Conservation (phyloP, 2,113 vertebrate species). For the Tetrao urogallus region DNA sequence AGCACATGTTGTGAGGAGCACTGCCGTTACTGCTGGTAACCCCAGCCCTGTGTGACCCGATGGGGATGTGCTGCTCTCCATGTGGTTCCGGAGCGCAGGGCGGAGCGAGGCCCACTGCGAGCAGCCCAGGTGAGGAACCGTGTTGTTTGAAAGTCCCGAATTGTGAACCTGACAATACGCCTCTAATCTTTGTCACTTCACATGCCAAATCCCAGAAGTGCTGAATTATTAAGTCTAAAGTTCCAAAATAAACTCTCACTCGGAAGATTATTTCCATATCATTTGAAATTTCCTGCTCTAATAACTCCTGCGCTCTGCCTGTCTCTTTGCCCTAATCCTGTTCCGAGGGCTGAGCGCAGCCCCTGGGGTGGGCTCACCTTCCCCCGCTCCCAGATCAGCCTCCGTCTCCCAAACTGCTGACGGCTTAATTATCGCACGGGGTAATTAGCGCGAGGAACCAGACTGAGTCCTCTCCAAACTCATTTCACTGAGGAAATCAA, state of each 20-base stretch:
- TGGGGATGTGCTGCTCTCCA: no score
- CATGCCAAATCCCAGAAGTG: slow-evolving; percentile 69
- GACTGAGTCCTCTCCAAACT: slow-evolving; percentile 64
- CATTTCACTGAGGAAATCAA: slow-evolving; percentile 72
- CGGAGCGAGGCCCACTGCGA: no score
- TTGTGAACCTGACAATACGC: slow-evolving; percentile 34
- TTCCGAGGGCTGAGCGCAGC: slow-evolving; percentile 42
- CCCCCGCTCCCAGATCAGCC: slow-evolving; percentile 33
- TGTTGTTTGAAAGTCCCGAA: neutral
- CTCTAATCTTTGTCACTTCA: slow-evolving; percentile 70
- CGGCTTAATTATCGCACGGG: slow-evolving; percentile 63
- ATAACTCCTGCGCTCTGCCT: slow-evolving; percentile 63
- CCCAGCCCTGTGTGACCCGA: neutral
- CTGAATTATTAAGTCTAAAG: slow-evolving; percentile 74
- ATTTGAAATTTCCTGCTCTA: slow-evolving; percentile 76
- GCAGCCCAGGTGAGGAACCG: slow-evolving; percentile 9
- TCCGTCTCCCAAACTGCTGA: slow-evolving; percentile 45
- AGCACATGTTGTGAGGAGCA: slow-evolving; percentile 33
- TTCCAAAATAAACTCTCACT: slow-evolving; percentile 73
- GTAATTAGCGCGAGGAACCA: slow-evolving; percentile 64
- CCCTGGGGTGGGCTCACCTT: slow-evolving; percentile 53
- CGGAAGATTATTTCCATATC: slow-evolving; percentile 74
- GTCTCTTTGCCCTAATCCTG: slow-evolving; percentile 59
- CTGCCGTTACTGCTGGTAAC: neutral
- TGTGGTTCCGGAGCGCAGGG: no score